Percentiles rank a stretch among this genome's conserved stretches.
These are phyloP conservation scores for Sturnira hondurensis DNA, from an alignment of 2,113 vertebrate species.

Conservation along the genomic window DNA sequence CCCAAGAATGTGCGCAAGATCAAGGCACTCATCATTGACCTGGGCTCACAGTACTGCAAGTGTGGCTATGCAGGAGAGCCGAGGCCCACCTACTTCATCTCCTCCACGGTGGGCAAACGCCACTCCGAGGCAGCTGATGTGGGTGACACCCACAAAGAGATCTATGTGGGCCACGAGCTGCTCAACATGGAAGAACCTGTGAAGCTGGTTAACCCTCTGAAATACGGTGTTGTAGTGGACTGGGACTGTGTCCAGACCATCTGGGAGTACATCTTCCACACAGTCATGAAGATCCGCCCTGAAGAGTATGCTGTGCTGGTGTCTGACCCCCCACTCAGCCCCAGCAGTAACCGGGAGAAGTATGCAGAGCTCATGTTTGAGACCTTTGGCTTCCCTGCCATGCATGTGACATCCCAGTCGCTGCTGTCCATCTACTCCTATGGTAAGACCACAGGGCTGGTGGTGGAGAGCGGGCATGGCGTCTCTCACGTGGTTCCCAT, in stretches of 20 bases:
- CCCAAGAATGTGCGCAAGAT: constrained; percentile 56
- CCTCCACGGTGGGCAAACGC: constrained; percentile 65
- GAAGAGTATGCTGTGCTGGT: constrained; percentile 74
- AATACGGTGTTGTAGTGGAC: constrained; percentile 67
- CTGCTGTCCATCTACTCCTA: constrained; percentile 75
- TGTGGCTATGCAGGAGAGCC: constrained; percentile 66
- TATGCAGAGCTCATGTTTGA: constrained; percentile 74
- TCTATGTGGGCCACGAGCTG: constrained; percentile 71
- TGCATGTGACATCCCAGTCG: constrained; percentile 71
- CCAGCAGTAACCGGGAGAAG: constrained; percentile 67
- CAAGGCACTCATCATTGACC: constrained; percentile 70
- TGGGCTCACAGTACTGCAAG: constrained; percentile 77
- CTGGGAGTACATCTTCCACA: constrained; percentile 75
- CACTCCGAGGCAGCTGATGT: background rate
- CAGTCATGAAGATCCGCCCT: constrained; percentile 60
- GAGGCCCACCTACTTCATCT: constrained; percentile 72
- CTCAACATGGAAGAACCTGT: constrained; percentile 23
- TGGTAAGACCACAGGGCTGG: constrained; percentile 73
- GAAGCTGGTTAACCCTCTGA: constrained; percentile 65
- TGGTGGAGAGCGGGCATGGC: constrained; percentile 71
- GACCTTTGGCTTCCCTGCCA: constrained; percentile 67
- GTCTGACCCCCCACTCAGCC: constrained; percentile 70
- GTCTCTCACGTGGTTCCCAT: constrained; percentile 73
- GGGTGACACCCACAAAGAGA: constrained; percentile 48
- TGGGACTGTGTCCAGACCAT: constrained; percentile 76